Base-by-base conservation (phyloP, 2,888 invertebrate genomes). In the Slavum lentiscoides region DNA sequence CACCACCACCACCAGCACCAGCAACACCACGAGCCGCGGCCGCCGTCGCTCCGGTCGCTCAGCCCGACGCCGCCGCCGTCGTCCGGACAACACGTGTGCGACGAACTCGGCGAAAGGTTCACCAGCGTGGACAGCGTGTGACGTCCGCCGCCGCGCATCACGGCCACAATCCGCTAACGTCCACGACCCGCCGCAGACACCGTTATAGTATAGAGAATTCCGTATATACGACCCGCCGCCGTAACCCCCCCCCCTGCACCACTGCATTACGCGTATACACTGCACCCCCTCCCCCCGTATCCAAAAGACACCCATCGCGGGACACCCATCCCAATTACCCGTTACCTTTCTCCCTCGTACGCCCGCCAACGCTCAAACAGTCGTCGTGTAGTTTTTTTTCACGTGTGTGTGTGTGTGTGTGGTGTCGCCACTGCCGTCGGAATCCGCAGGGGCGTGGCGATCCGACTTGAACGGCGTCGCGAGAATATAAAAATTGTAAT, bases 51-150 rank as follows among this genome's bases (percentile, higher is more conserved):
- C 83, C 81, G 81, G 82, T 74, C 82, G 84, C 66, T 83, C 84
- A 58, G 84, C 85, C 21, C 84, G 84, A 64, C 83, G 82, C 69
- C 30, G 82, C 69, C 30, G 30, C 30, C 82, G 66, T 68, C 83
- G 11, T 83, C 83, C 43, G 85, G 85, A n/a, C 88, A 87, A 83
- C 89, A 89, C 85, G 88, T 89, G 83, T 89, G 89, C 86, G 89
- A 89, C 85, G 89, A 89, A 83, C 86, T 89, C 59, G 89, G 89
- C 84, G 89, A 89, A 85, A 87, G 89, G 81, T 89, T 88, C 85
- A 89, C 89, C 83, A 88, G 88, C 74, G 89, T 89, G 84, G 89
- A 89, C 86, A 89, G 89, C 86, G 89, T 89, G 85, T 89, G 88
- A 89, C 87, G 87, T 85, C 85, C 87, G 86, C 86, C 86, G 84